A percentile compares a stretch with the other conserved stretches of the same genome.
Conservation (phyloP, 1,140 invertebrate genomes). For the Metaphire vulgaris region DNA sequence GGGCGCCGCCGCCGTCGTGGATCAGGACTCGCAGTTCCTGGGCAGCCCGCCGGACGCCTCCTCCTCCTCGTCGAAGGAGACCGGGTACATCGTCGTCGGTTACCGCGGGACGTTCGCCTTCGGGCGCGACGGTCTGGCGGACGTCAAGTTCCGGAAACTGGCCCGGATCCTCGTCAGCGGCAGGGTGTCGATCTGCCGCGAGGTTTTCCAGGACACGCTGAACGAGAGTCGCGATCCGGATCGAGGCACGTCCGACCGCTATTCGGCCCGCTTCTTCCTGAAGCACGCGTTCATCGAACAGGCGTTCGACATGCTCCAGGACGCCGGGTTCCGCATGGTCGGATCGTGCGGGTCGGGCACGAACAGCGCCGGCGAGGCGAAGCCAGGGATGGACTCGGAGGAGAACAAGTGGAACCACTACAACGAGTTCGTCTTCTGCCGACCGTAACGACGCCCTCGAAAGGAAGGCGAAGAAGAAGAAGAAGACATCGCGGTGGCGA, state of each 20-base stretch:
- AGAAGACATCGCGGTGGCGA: no score
- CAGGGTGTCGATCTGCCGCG: slow-evolving; percentile 60
- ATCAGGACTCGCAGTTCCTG: neutral
- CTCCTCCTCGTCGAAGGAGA: slow-evolving; percentile 11
- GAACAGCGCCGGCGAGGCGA: slow-evolving; percentile 69
- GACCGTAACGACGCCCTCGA: slow-evolving; percentile 24
- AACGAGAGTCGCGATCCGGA: slow-evolving; percentile 97
- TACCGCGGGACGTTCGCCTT: slow-evolving; percentile 99
- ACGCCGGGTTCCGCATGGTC: slow-evolving; percentile 71
- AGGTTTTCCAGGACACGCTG: slow-evolving; percentile 74
- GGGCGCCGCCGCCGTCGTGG: neutral
- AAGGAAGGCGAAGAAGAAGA: no score
- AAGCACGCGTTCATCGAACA: slow-evolving; percentile 97
- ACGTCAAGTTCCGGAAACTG: slow-evolving; percentile 94
- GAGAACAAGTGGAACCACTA: slow-evolving; percentile 98
- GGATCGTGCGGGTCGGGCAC: slow-evolving; percentile 80
- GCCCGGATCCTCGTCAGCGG: slow-evolving; percentile 94
- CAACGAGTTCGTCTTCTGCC: slow-evolving; percentile 88
- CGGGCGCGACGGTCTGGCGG: slow-evolving; percentile 90
- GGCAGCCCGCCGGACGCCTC: no score
- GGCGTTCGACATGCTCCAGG: slow-evolving; percentile 92
- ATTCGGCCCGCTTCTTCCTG: slow-evolving; percentile 95
- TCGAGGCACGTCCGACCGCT: slow-evolving; percentile 80
- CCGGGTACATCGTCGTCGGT: slow-evolving; percentile 85
- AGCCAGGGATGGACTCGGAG: slow-evolving; percentile 88